phyloP scores from a whole-genome alignment of 2,113 vertebrate species.

The Galeopterus variegatus region DNA sequence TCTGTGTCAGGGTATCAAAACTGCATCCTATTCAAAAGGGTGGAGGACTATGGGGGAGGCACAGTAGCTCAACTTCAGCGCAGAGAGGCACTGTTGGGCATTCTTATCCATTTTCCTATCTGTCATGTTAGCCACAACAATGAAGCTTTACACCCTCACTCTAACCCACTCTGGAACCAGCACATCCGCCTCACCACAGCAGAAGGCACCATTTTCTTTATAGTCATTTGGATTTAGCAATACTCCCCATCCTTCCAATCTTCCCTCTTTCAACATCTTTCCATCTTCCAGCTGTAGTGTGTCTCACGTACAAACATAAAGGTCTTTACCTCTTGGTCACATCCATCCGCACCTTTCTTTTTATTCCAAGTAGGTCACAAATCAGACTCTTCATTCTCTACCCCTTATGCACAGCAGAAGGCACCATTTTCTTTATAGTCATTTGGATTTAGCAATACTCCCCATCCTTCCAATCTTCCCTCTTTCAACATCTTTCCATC shows the following conservation, averaged over 20 bases:
- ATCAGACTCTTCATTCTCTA: too few species aligned
- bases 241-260: neutral
- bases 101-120: neutral
- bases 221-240: neutral
- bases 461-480: neutral
- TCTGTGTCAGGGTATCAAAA: neutral
- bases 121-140: neutral
- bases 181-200: neutral
- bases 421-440: neutral
- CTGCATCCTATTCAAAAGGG: neutral
- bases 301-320: neutral
- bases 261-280: neutral
- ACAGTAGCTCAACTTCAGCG: neutral
- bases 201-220: constrained; percentile 14
- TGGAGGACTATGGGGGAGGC: rapidly evolving
- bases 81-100: neutral
- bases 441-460: neutral
- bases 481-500: neutral
- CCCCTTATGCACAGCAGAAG: neutral
- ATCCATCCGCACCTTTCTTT: neutral
- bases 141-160: neutral
- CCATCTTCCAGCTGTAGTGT: neutral
- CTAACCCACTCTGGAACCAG: neutral
- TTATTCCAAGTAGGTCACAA: neutral
- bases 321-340: neutral